phyloP scores from a whole-genome alignment of 1,140 invertebrate species.

The Drosophila truncata region DNA sequence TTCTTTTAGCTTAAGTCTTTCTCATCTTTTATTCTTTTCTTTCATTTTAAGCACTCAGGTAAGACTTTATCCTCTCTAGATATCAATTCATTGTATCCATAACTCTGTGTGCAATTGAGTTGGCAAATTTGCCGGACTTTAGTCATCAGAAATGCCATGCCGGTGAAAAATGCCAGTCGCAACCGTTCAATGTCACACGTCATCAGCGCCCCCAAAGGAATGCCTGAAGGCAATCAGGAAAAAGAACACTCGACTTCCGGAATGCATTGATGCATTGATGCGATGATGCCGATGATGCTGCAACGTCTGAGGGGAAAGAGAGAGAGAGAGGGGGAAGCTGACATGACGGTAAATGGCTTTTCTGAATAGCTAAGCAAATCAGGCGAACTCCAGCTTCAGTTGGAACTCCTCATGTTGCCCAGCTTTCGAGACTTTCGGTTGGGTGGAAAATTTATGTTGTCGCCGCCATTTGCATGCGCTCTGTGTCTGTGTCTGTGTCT shows the following conservation, averaged over 20 bases:
- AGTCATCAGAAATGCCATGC: conserved; percentile 21
- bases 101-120: conserved; percentile 48
- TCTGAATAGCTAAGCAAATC: conserved; percentile 73
- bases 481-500: conserved; percentile 1
- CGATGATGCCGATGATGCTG: conserved; percentile 42
- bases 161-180: conserved; percentile 36
- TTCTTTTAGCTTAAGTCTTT: background rate
- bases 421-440: conserved; percentile 4
- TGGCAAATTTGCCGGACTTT: conserved; percentile 59
- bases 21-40: too few relatives aligned
- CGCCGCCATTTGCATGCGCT: conserved; percentile 45
- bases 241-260: conserved; percentile 66
- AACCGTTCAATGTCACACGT: conserved; percentile 81
- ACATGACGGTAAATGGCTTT: conserved; percentile 76
- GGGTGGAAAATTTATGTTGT: conserved; percentile 42
- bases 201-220: conserved; percentile 54
- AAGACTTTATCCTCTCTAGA: background rate
- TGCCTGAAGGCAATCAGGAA: conserved; percentile 46
- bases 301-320: background rate
- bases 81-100: conserved; percentile 29
- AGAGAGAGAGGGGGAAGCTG: too few relatives aligned
- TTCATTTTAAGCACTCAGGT: background rate
- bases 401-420: conserved; percentile 34
- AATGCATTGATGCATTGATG: conserved; percentile 61
- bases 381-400: conserved; percentile 39